A percentile compares a stretch with the other conserved stretches of the same genome.
phyloP scores from a whole-genome alignment of 2,113 vertebrate species.

The Noturus placidus region DNA sequence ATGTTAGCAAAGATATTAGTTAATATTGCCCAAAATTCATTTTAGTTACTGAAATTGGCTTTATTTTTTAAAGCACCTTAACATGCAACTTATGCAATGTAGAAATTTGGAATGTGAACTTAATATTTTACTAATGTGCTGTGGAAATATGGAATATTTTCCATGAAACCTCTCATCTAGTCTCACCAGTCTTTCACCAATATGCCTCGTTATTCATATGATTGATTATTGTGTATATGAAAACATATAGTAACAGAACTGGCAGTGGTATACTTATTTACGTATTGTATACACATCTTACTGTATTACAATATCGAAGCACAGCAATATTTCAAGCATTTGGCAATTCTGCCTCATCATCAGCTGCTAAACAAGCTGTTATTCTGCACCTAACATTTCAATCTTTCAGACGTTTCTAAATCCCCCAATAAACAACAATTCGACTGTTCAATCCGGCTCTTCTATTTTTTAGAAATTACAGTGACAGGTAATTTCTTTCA shows the following conservation, averaged over 20 bases:
- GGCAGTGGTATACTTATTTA: neutral
- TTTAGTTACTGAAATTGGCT: neutral
- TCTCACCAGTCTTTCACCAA: neutral
- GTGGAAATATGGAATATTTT: neutral
- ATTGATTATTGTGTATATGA: neutral
- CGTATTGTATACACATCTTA: neutral
- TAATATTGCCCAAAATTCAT: neutral
- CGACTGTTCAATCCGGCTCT: neutral
- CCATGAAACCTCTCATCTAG: neutral
- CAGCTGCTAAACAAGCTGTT: neutral
- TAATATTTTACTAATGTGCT: neutral
- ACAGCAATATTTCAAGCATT: neutral
- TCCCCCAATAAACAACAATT: neutral
- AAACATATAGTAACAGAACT: neutral
- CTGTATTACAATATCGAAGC: neutral
- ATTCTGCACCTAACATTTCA: neutral
- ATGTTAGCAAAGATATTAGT: neutral
- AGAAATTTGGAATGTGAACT: neutral
- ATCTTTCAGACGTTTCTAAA: constrained; percentile 10
- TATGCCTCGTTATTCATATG: neutral
- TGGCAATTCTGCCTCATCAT: neutral
- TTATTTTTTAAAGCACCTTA: neutral
- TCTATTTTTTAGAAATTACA: neutral
- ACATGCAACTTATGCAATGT: neutral
- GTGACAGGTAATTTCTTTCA: neutral